Percentiles rank a stretch among this genome's conserved stretches.
Evolutionary conservation across 2,888 invertebrate species (phyloP).

Genomic region (Microplitis manilae): DNA sequence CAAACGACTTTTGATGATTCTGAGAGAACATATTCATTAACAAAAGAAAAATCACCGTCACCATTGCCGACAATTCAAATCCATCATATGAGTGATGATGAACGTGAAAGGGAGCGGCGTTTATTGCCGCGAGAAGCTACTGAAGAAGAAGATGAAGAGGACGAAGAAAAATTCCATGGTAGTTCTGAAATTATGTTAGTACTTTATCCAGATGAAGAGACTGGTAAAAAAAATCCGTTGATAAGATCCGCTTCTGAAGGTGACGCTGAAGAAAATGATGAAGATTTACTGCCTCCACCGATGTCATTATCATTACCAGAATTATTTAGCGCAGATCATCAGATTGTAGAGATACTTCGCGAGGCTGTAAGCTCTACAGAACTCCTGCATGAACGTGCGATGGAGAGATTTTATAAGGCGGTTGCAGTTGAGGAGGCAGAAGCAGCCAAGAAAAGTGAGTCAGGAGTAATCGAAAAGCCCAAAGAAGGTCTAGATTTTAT

Average conservation of each 20-base stretch:
- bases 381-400: constrained; percentile 85
- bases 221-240: constrained; percentile 31
- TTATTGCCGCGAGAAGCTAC: constrained; percentile 50
- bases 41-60: constrained; percentile 56
- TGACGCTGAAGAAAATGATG: constrained; percentile 68
- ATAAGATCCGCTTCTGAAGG: constrained; percentile 43
- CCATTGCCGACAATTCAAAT: constrained; percentile 51
- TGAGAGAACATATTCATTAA: constrained; percentile 42
- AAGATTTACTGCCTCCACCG: constrained; percentile 83
- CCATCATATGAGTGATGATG: constrained; percentile 29
- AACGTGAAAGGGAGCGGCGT: constrained; percentile 26
- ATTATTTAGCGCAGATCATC: constrained; percentile 76
- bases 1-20: constrained; percentile 54
- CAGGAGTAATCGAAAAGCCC: constrained; percentile 45
- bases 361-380: constrained; percentile 88
- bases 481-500: constrained; percentile 45
- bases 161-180: constrained; percentile 74
- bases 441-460: constrained; percentile 53
- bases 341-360: constrained; percentile 75
- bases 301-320: constrained; percentile 88
- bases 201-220: constrained; percentile 76
- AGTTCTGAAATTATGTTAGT: constrained; percentile 89
- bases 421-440: constrained; percentile 81
- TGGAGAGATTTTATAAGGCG: constrained; percentile 86
- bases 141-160: constrained; percentile 59